Evolutionary conservation across 2,797 vertebrate species (phyloP).

Genomic region (Etheostoma nigrum): DNA sequence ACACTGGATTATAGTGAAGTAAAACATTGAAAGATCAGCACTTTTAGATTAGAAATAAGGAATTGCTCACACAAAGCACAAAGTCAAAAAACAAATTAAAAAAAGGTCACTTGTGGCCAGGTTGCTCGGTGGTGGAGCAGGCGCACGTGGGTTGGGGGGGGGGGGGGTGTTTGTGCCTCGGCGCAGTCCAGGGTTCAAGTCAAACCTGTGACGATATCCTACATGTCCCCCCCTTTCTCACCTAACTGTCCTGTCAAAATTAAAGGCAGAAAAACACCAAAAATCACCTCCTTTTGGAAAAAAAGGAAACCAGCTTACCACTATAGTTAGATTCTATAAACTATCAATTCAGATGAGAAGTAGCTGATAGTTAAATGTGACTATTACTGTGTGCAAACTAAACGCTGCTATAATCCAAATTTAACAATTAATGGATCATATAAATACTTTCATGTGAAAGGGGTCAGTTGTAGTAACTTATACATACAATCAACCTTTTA

Average conservation of each 20-base stretch:
- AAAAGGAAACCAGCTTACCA: not conserved
- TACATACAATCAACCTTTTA: too few relatives aligned
- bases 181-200: too few relatives aligned
- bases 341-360: not conserved
- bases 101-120: not conserved
- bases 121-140: too few relatives aligned
- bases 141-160: too few relatives aligned
- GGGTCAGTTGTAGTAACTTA: not conserved
- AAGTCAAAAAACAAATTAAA: conserved; percentile 7
- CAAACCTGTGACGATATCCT: too few relatives aligned
- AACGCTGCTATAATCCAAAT: not conserved
- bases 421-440: not conserved
- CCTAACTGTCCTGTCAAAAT: too few relatives aligned
- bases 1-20: not conserved
- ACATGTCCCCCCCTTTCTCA: too few relatives aligned
- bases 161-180: too few relatives aligned
- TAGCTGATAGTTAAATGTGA: not conserved
- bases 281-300: not conserved
- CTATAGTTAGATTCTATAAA: not conserved
- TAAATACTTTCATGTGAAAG: not conserved
- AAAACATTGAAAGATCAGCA: conserved; percentile 12
- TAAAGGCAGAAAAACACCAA: too few relatives aligned
- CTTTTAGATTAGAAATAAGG: conserved; percentile 8
- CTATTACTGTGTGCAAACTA: not conserved
- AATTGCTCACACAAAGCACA: conserved; percentile 11